These are phyloP conservation scores for Psettodes erumei DNA, from an alignment of 2,113 vertebrate species.

Conservation along the genomic window DNA sequence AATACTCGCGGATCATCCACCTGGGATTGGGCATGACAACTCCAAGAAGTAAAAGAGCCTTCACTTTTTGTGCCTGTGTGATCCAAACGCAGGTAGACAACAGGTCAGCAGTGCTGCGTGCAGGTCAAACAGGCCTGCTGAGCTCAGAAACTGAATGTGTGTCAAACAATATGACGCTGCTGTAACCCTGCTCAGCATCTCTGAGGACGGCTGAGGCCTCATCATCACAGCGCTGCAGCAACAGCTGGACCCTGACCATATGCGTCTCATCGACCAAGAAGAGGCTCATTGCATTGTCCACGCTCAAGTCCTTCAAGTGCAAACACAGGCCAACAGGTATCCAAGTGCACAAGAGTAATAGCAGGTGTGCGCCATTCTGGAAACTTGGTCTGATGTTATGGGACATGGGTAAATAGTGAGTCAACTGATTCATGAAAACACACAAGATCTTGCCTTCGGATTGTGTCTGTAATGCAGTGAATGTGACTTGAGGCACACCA, in stretches of 20 bases:
- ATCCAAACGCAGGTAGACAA: slow-evolving; percentile 20
- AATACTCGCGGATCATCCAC: slow-evolving; percentile 80
- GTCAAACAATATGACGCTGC: neutral
- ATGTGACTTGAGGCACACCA: neutral
- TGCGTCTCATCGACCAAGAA: neutral
- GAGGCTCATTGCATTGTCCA: neutral
- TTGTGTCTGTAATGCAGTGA: neutral
- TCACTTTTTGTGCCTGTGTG: slow-evolving; percentile 24
- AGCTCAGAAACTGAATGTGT: slow-evolving; percentile 1
- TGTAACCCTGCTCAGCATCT: neutral
- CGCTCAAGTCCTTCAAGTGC: neutral
- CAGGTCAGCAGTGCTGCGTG: neutral
- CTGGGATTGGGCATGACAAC: slow-evolving; percentile 63
- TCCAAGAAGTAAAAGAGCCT: slow-evolving; percentile 61
- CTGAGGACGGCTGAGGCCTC: slow-evolving; percentile 27
- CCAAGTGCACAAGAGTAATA: neutral
- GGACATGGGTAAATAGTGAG: neutral
- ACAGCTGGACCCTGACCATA: neutral
- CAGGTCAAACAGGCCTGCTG: slow-evolving; percentile 39
- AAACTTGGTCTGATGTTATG: neutral
- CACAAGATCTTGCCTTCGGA: slow-evolving; percentile 1
- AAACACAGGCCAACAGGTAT: slow-evolving; percentile 38
- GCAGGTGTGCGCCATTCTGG: neutral
- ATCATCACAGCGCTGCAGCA: neutral
- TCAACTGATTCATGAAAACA: neutral